Percentiles rank a stretch among this genome's conserved stretches.
Evolutionary conservation across 2,113 vertebrate genomes (phyloP).

Genomic region (Anser brachyrhynchus): DNA sequence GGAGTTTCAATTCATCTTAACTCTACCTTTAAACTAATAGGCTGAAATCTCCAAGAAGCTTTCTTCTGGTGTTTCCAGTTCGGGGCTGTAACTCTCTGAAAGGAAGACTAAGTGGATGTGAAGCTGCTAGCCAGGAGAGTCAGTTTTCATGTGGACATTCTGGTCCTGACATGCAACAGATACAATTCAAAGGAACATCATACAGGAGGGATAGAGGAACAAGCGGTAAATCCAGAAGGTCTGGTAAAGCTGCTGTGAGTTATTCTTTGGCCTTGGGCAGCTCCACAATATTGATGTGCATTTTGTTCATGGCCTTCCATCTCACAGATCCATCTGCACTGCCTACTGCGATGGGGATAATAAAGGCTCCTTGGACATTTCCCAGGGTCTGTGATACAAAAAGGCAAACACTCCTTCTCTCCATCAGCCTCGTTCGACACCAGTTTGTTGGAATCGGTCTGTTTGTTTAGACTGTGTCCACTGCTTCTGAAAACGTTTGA

Average conservation of each 20-base stretch:
- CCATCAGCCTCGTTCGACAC: neutral
- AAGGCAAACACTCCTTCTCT: neutral
- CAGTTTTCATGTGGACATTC: neutral
- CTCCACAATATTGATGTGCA: neutral
- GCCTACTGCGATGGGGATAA: neutral
- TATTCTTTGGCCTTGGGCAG: constrained; percentile 1
- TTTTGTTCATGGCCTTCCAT: constrained; percentile 3
- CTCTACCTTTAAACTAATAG: neutral
- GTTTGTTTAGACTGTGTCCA: neutral
- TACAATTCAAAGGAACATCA: neutral
- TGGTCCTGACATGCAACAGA: neutral
- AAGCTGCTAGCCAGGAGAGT: neutral
- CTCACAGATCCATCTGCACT: neutral
- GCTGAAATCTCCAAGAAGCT: neutral
- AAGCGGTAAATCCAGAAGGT: neutral
- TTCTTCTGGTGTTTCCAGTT: neutral
- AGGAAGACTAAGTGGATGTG: neutral
- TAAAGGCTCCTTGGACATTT: neutral
- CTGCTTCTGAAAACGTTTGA: neutral
- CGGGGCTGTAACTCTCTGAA: neutral
- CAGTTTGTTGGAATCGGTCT: neutral
- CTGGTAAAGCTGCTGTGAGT: neutral
- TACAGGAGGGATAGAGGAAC: neutral
- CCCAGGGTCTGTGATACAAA: neutral
- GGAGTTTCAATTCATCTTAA: neutral